Conservation (phyloP, 2,888 invertebrate genomes). For the Carterocephalus palaemon region DNA sequence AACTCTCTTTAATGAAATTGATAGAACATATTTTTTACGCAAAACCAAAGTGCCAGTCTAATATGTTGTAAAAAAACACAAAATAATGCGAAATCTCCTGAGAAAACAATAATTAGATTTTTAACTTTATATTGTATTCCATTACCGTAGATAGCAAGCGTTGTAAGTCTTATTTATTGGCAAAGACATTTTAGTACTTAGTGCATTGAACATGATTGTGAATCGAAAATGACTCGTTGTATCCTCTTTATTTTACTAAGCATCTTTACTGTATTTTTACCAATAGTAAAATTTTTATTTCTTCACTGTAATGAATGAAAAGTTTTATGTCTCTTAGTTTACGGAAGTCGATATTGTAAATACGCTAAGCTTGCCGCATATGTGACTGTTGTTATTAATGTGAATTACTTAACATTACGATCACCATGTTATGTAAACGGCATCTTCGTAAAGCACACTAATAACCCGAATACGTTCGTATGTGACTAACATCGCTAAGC, state of each 20-base stretch:
- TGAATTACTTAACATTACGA: slow-evolving; percentile 49
- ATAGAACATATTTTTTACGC: no score
- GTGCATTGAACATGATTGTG: slow-evolving; percentile 41
- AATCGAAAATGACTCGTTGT: slow-evolving; percentile 30
- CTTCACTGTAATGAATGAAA: slow-evolving; percentile 41
- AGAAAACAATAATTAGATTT: slow-evolving; percentile 15
- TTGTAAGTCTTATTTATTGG: slow-evolving; percentile 66
- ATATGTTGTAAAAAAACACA: no score
- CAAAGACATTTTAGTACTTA: slow-evolving; percentile 62
- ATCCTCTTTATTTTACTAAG: slow-evolving; percentile 35
- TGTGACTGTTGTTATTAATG: slow-evolving; percentile 76
- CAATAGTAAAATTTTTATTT: slow-evolving; percentile 32
- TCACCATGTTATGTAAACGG: slow-evolving; percentile 57
- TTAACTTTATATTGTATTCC: slow-evolving; percentile 10
- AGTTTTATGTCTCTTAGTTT: slow-evolving; percentile 41
- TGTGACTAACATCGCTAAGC: slow-evolving; percentile 75
- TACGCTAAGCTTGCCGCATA: slow-evolving; percentile 76
- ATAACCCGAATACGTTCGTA: slow-evolving; percentile 42
- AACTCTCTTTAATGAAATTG: no score
- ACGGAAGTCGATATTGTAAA: slow-evolving; percentile 62
- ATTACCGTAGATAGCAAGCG: slow-evolving; percentile 40
- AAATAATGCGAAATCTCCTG: slow-evolving; percentile 6
- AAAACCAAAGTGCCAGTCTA: no score
- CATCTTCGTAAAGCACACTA: slow-evolving; percentile 68
- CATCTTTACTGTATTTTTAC: slow-evolving; percentile 43